Conservation (phyloP, 2,888 invertebrate species). For the Marronus borbonicus region DNA sequence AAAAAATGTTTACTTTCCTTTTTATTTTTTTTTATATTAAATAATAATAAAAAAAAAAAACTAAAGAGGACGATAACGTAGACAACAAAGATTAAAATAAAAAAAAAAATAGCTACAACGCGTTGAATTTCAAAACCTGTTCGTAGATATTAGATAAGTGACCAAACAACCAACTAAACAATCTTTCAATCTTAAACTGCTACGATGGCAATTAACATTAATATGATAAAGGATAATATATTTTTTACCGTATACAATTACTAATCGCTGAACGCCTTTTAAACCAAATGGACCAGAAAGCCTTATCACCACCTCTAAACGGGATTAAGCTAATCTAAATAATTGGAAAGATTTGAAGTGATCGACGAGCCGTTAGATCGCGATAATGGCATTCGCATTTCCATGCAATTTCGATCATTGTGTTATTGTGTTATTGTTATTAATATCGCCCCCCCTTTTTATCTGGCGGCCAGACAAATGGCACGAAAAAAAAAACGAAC, state of each 20-base stretch:
- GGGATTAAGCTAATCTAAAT: conserved; percentile 37
- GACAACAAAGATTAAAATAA: no score
- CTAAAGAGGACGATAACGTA: no score
- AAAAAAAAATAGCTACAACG: no score
- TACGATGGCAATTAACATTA: not conserved
- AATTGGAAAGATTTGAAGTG: conserved; percentile 21
- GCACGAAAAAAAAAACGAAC: no score
- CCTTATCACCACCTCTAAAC: not conserved
- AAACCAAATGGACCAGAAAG: not conserved
- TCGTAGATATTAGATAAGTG: no score
- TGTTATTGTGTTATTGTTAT: conserved; percentile 12
- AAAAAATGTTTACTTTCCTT: no score
- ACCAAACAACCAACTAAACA: no score
- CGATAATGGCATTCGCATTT: conserved; percentile 22
- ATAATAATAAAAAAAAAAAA: no score
- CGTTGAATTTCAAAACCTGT: no score
- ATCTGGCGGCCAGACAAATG: conserved; percentile 12
- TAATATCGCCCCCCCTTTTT: conserved; percentile 1
- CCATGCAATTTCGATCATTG: conserved; percentile 23
- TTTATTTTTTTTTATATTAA: no score
- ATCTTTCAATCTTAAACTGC: not conserved
- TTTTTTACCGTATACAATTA: not conserved
- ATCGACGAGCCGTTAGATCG: not conserved
- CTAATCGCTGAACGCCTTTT: not conserved
- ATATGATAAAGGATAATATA: not conserved